These are phyloP conservation scores for Tetropium fuscum DNA, from an alignment of 2,888 invertebrate genomes.

Conservation along the genomic window DNA sequence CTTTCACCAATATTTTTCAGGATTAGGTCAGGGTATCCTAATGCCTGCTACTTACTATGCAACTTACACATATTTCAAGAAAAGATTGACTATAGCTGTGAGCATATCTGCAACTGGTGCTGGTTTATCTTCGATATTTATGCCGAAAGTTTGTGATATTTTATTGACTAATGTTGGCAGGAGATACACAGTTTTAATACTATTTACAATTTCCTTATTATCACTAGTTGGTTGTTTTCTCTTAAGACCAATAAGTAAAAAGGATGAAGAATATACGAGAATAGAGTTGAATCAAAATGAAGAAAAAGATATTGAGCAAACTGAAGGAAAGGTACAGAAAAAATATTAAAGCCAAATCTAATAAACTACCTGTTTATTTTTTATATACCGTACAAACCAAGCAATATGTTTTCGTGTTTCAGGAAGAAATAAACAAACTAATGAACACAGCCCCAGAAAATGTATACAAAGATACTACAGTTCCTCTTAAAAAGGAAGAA, in stretches of 20 bases:
- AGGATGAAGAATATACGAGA: neutral
- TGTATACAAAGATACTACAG: slow-evolving; percentile 57
- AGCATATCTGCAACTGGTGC: slow-evolving; percentile 67
- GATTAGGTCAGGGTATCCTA: slow-evolving; percentile 66
- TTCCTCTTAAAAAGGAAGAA: slow-evolving; percentile 33
- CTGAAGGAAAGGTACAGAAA: slow-evolving; percentile 22
- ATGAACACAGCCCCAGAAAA: slow-evolving; percentile 18
- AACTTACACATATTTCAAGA: slow-evolving; percentile 67
- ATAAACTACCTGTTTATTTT: too few species aligned
- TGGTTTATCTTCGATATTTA: slow-evolving; percentile 66
- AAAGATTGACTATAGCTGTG: slow-evolving; percentile 66
- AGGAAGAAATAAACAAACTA: slow-evolving; percentile 37
- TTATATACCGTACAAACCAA: too few species aligned
- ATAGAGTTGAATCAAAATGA: slow-evolving; percentile 21
- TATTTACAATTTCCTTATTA: slow-evolving; percentile 66
- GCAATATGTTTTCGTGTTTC: slow-evolving; percentile 12
- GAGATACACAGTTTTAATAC: slow-evolving; percentile 66
- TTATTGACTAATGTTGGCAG: slow-evolving; percentile 63
- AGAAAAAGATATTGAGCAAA: slow-evolving; percentile 2
- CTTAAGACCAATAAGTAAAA: slow-evolving; percentile 63
- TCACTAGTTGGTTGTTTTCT: slow-evolving; percentile 66
- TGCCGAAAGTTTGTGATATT: slow-evolving; percentile 66
- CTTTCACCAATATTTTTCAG: slow-evolving; percentile 54
- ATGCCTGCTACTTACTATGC: slow-evolving; percentile 66
- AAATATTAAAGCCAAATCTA: too few species aligned